Conservation (phyloP, 2,797 vertebrate species). For the Tangara arthus region DNA sequence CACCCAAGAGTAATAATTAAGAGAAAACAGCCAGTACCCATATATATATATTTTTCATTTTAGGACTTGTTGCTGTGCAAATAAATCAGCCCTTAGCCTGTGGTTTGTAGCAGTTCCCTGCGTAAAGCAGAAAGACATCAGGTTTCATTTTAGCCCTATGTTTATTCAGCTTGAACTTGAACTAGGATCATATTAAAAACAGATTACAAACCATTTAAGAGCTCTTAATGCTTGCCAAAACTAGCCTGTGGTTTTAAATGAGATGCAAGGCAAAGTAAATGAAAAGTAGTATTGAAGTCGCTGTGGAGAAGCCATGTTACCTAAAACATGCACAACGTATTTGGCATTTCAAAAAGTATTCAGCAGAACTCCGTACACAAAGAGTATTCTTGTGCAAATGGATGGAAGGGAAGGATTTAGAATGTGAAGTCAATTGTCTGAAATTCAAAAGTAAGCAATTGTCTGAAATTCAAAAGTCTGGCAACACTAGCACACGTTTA, state of each 20-base stretch:
- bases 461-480: not conserved
- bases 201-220: constrained; percentile 14
- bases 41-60: not conserved
- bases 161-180: constrained; percentile 24
- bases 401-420: not conserved
- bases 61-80: not conserved
- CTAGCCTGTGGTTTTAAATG: not conserved
- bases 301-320: not conserved
- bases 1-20: not conserved
- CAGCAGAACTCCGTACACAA: not conserved
- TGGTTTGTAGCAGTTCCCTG: not conserved
- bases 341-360: not conserved
- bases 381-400: not conserved
- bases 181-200: constrained; percentile 1
- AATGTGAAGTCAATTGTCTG: not conserved
- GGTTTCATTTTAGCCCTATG: constrained; percentile 10
- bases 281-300: not conserved
- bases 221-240: constrained; percentile 1
- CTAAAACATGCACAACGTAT: not conserved
- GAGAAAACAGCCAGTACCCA: not conserved
- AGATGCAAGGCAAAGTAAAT: not conserved
- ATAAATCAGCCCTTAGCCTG: not conserved
- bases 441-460: not conserved
- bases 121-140: not conserved
- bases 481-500: not conserved